Percentiles rank a stretch among this genome's conserved stretches.
phyloP scores from a whole-genome alignment of 2,888 invertebrate species.

The Platycheirus rosarum region DNA sequence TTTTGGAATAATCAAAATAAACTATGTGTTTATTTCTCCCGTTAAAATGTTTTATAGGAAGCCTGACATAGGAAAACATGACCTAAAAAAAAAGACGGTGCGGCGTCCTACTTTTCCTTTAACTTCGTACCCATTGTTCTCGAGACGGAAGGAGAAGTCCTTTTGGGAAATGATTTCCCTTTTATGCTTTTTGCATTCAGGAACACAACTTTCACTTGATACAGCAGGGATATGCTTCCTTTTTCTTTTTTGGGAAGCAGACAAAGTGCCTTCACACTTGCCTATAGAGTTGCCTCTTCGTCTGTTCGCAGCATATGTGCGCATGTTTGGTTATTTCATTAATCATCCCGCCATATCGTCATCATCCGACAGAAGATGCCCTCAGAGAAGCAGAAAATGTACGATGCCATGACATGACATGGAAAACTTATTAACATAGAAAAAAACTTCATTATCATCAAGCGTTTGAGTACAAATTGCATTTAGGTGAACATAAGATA shows the following conservation, averaged over 20 bases:
- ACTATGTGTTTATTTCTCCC: too few relatives aligned
- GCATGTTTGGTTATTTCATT: conserved; percentile 59
- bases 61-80: conserved; percentile 17
- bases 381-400: conserved; percentile 2
- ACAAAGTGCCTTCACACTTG: conserved; percentile 54
- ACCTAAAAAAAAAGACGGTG: conserved; percentile 47
- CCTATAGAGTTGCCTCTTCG: conserved; percentile 2
- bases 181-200: conserved; percentile 14
- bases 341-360: conserved; percentile 67
- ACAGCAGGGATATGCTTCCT: conserved; percentile 9
- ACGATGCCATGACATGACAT: conserved; percentile 48
- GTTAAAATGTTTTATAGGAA: too few relatives aligned
- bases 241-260: conserved; percentile 37
- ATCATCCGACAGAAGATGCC: conserved; percentile 61
- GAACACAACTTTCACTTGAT: conserved; percentile 63
- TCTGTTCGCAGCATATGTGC: conserved; percentile 13
- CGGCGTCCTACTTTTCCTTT: conserved; percentile 33
- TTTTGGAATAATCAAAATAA: too few relatives aligned
- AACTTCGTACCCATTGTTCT: conserved; percentile 2
- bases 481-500: conserved; percentile 45
- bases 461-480: conserved; percentile 6
- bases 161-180: conserved; percentile 46
- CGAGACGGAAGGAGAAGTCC: conserved; percentile 18
- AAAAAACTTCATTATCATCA: background rate
- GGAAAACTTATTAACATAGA: conserved; percentile 32